Evolutionary conservation across 1,140 invertebrate genomes (phyloP).

Genomic region (Drosophila rhopaloa): DNA sequence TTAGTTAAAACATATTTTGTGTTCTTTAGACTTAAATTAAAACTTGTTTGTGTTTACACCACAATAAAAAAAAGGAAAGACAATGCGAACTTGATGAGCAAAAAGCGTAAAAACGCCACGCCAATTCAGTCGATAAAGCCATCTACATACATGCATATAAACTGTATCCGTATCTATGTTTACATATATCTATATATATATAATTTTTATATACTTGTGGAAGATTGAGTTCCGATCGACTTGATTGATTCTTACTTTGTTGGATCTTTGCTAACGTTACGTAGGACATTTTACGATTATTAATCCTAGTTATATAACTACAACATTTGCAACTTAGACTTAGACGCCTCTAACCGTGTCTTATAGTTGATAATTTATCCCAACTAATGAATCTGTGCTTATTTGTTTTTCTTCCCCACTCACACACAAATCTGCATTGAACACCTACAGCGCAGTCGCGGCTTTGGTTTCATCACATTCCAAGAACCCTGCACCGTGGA

Average conservation of each 20-base stretch:
- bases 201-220: slow-evolving; percentile 52
- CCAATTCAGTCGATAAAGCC: slow-evolving; percentile 34
- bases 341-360: slow-evolving; percentile 64
- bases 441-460: slow-evolving; percentile 93
- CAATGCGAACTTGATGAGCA: slow-evolving; percentile 27
- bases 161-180: slow-evolving; percentile 59
- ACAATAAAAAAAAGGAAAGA: slow-evolving; percentile 7
- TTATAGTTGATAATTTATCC: background rate
- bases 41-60: slow-evolving; percentile 32
- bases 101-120: slow-evolving; percentile 44
- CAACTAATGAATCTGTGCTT: slow-evolving; percentile 16
- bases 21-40: slow-evolving; percentile 44
- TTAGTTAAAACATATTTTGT: slow-evolving; percentile 62
- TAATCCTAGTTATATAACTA: slow-evolving; percentile 69
- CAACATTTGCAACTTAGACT: slow-evolving; percentile 61
- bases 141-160: slow-evolving; percentile 53
- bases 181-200: slow-evolving; percentile 52
- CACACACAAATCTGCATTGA: background rate
- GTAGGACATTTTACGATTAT: slow-evolving; percentile 75
- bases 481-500: slow-evolving; percentile 94
- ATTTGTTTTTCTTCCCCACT: slow-evolving; percentile 30
- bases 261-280: slow-evolving; percentile 80
- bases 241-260: slow-evolving; percentile 74
- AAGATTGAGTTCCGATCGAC: slow-evolving; percentile 52
- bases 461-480: slow-evolving; percentile 97